These are phyloP conservation scores for Fratercula arctica DNA, from an alignment of 2,797 vertebrate genomes.

Conservation along the genomic window DNA sequence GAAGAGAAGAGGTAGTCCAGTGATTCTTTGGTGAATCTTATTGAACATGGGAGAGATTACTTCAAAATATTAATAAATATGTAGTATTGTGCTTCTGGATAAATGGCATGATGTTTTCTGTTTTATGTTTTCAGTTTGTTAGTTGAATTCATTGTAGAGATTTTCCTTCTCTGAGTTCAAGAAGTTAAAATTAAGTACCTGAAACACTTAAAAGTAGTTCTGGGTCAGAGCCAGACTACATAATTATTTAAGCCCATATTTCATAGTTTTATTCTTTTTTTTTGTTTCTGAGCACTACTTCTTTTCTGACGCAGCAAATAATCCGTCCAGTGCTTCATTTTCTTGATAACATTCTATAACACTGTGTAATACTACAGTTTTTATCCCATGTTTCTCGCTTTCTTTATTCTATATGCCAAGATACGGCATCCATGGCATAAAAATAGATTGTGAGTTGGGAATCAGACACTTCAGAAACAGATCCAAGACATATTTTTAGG, in stretches of 20 bases:
- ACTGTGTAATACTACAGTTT: background rate
- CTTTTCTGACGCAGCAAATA: background rate
- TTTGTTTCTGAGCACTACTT: background rate
- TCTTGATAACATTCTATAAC: background rate
- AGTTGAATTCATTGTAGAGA: background rate
- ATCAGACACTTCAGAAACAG: background rate
- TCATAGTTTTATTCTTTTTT: background rate
- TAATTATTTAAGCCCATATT: background rate
- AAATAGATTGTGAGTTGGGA: background rate
- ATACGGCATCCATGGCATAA: background rate
- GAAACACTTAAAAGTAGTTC: background rate
- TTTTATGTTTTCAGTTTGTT: background rate
- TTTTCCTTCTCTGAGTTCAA: background rate
- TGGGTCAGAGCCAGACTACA: background rate
- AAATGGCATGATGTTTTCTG: background rate
- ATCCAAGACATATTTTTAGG: background rate
- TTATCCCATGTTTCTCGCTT: background rate
- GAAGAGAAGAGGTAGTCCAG: background rate
- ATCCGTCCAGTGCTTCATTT: background rate
- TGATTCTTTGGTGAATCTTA: background rate
- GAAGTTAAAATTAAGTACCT: background rate
- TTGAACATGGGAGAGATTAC: background rate
- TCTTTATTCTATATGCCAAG: accelerated
- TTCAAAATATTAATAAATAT: background rate
- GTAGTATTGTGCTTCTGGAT: background rate